Percentiles rank a stretch among this genome's conserved stretches.
phyloP scores from a whole-genome alignment of 2,797 vertebrate genomes.

The Cynodonichthys magdalenae region DNA sequence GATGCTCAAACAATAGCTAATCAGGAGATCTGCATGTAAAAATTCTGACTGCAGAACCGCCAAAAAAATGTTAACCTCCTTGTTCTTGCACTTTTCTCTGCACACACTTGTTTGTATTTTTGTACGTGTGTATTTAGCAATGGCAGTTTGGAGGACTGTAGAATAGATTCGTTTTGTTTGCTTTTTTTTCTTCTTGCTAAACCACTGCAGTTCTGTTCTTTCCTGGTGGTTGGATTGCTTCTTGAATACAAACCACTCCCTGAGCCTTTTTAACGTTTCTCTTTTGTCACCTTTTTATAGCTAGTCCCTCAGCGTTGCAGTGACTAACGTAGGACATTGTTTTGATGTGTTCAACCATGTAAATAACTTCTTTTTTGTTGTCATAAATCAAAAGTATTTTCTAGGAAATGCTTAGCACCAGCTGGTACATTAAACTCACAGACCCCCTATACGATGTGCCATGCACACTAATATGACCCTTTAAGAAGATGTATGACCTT shows the following conservation, averaged over 20 bases:
- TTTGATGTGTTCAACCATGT: conserved; percentile 7
- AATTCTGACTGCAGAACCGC: not conserved
- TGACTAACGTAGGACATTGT: conserved; percentile 14
- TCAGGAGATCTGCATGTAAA: conserved; percentile 12
- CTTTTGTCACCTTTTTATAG: conserved; percentile 36
- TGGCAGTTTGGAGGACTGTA: conserved; percentile 55
- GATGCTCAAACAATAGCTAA: not conserved
- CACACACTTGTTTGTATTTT: conserved; percentile 11
- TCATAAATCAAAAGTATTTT: conserved; percentile 26
- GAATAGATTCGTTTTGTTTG: conserved; percentile 50
- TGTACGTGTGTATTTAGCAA: conserved; percentile 38
- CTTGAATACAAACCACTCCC: conserved; percentile 59
- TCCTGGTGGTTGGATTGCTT: conserved; percentile 42
- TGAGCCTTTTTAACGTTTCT: conserved; percentile 21
- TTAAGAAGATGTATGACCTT: conserved; percentile 69
- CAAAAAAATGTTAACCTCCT: conserved; percentile 21
- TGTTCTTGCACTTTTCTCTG: conserved; percentile 14
- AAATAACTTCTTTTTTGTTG: conserved; percentile 12
- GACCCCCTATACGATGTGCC: conserved; percentile 35
- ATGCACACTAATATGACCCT: conserved; percentile 46
- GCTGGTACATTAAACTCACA: conserved; percentile 51
- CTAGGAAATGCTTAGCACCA: conserved; percentile 41
- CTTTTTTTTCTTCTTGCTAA: conserved; percentile 51
- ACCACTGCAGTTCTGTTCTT: conserved; percentile 54
- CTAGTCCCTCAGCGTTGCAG: conserved; percentile 14